Percentiles rank a stretch among this genome's conserved stretches.
phyloP scores from a whole-genome alignment of 2,797 vertebrate species.

The Trematomus bernacchii region DNA sequence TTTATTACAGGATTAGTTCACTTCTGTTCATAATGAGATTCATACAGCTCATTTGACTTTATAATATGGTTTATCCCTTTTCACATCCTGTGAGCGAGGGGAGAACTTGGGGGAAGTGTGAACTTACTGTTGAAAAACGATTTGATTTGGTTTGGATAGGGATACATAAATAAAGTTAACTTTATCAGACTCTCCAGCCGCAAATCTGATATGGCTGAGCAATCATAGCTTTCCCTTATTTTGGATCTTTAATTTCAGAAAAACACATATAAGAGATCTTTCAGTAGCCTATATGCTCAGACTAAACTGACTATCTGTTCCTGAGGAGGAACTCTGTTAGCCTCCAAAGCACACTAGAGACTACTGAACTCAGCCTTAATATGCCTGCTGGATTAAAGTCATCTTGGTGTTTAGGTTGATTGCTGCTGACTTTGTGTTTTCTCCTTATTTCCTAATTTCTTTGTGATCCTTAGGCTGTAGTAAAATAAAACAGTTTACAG shows the following conservation, averaged over 20 bases:
- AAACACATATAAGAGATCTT: background rate
- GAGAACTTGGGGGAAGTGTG: conserved; percentile 22
- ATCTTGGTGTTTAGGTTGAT: conserved; percentile 5
- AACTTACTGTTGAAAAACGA: conserved; percentile 30
- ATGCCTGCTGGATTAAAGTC: conserved; percentile 20
- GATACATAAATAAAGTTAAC: conserved; percentile 40
- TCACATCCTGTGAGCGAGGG: conserved; percentile 30
- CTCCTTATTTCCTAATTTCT: conserved; percentile 12
- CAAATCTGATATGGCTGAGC: conserved; percentile 19
- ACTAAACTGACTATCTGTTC: background rate
- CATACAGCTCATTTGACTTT: conserved; percentile 67
- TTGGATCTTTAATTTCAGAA: background rate
- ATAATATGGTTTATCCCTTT: conserved; percentile 48
- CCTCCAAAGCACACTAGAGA: conserved; percentile 19
- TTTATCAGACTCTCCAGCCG: conserved; percentile 30
- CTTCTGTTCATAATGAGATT: conserved; percentile 37
- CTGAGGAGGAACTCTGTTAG: background rate
- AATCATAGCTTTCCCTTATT: background rate
- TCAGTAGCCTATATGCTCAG: background rate
- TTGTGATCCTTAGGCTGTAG: conserved; percentile 11
- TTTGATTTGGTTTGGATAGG: conserved; percentile 40
- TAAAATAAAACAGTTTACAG: conserved; percentile 2
- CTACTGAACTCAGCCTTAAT: conserved; percentile 1
- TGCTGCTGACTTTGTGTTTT: conserved; percentile 14
- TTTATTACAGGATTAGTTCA: conserved; percentile 48